Evolutionary conservation across 2,797 vertebrate species (phyloP), one percentile per base, ranked within the genome.

Genomic region (Macropodus opercularis): DNA sequence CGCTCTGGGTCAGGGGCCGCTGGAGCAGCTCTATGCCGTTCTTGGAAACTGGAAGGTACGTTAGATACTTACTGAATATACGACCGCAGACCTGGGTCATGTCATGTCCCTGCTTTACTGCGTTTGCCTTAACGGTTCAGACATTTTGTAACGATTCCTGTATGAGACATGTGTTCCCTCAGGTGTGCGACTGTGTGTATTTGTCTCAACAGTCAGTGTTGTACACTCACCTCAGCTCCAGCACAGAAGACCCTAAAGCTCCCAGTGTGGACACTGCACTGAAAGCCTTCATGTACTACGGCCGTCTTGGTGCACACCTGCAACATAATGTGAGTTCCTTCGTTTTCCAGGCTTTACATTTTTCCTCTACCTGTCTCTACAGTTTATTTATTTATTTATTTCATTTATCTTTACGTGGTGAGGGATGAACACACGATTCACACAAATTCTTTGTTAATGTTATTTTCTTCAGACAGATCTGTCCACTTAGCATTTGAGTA

Each of bases 251-350:
- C 18, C 75, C 77, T 26, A 56, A 41, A 6, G 51, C 34, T 36
- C 87, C 91, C 27, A 77, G 47, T 22, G 83, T 91, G 64, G 85
- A 92, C 11, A 87, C 90, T 0, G 89, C 93, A 0, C 75, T 96
- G 57, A 93, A 88, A 64, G 95, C 94, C 46, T 96, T 98, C 52
- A 76, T 69, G 48, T 89, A 90, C 4, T 90, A 94, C 40, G 88
- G 92, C 10, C 92, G 95, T 0, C 89, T 98, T 32, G 77, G 85
- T 17, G 80, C 94, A 57, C 98, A 98, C 74, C 90, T 99, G 17
- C 95, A 97, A 6, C 83, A 95, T 49, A 87, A 88, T 78, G 96
- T 96, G 83, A 81, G 79, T 29, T 29, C 54, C 15, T 46, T n/a
- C 2, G 4, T 40, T 41, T 14, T 4, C 1, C 42, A 40, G 39